These are phyloP conservation scores for Drosophila nasuta DNA, from an alignment of 1,140 invertebrate species.

Conservation along the genomic window DNA sequence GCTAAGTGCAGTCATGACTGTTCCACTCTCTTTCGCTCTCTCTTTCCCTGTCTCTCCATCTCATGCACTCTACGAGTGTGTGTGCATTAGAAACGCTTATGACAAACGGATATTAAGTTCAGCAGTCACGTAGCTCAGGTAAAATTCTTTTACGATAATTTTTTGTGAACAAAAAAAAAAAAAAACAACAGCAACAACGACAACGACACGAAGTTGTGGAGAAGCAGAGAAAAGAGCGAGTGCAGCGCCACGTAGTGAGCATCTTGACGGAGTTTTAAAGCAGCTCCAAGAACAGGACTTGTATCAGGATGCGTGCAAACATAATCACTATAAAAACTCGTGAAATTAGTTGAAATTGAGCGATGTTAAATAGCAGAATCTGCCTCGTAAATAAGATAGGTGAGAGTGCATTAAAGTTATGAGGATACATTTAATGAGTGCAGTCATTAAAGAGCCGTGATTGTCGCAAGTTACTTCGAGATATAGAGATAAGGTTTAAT, in stretches of 20 bases:
- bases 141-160: conserved; percentile 84
- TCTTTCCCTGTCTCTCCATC: conserved; percentile 4
- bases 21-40: conserved; percentile 5
- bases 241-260: conserved; percentile 27
- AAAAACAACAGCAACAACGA: conserved; percentile 28
- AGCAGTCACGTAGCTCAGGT: conserved; percentile 81
- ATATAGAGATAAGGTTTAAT: no score
- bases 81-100: conserved; percentile 81
- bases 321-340: conserved; percentile 32
- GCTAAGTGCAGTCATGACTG: conserved; percentile 50
- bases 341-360: conserved; percentile 23
- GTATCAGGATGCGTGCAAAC: background rate
- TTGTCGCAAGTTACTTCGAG: no score
- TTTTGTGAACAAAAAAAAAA: conserved; percentile 66
- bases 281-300: background rate
- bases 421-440: background rate
- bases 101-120: conserved; percentile 84
- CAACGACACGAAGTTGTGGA: background rate
- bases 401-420: background rate
- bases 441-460: no score
- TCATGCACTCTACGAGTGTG: conserved; percentile 23
- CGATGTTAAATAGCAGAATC: conserved; percentile 17
- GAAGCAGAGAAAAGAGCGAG: background rate
- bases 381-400: background rate
- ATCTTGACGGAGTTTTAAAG: conserved; percentile 34